Evolutionary conservation across 2,113 vertebrate genomes (phyloP), one percentile per base, ranked within the genome.

Genomic region (Grammomys surdaster): DNA sequence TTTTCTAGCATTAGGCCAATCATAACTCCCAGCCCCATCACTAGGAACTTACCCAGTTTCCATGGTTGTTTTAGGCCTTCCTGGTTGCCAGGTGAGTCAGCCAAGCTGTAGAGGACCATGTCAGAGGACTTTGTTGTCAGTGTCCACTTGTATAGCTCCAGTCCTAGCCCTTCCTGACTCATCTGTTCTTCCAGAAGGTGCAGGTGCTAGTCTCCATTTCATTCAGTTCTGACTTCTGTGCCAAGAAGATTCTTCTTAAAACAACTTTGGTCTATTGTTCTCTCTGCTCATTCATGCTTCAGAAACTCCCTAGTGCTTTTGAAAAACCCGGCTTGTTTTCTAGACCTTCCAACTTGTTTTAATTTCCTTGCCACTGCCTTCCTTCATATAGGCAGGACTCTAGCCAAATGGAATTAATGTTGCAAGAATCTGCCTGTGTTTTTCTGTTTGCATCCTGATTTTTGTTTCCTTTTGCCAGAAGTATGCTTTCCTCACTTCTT

Each of bases 281-380:
- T 93, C 43, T 85, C 82, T 70, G 51, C 13, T 88, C 58, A 54
- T 93, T 96, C 58, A 86, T 54, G 76, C 80, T 97, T 93, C 46
- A 86, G 90, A 97, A 94, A 78, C 58, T 91, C 80, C 82, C 70
- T 43, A 3, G 65, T 82, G 70, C 76, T 75, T 98, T 80, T 80
- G 78, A 93, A 89, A 82, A 72, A 26, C 4, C 11, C 28, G 33
- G 13, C 43, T 88, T 51, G 16, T 93, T 91, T 96, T 91, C 70
- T 93, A 95, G 63, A 65, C 40, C 84, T 88, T 93, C 87, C 69
- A 96, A 43, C 46, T 95, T 93, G 89, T 89, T 98, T 85, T 89
- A 65, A 82, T 96, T 94, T 96, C 40, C 92, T 96, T 93, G 88
- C 88, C 63, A 92, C 51, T 93, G 46, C 67, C 70, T 96, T 67